Evolutionary conservation across 2,797 vertebrate genomes (phyloP).

Genomic region (Onychomys torridus): DNA sequence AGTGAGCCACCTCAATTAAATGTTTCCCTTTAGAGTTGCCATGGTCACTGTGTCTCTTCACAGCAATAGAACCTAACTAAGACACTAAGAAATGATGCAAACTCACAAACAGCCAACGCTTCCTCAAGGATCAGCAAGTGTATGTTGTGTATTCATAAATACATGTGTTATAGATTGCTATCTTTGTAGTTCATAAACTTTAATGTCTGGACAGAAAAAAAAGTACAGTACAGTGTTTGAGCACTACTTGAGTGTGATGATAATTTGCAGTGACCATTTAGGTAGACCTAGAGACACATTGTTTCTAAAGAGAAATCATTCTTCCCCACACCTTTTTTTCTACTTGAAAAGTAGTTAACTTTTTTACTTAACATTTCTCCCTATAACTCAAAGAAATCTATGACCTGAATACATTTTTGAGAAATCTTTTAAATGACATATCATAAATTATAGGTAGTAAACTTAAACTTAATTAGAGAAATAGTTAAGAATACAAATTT

Average conservation of each 20-base stretch:
- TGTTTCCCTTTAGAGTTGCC: not conserved
- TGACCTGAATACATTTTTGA: constrained; percentile 54
- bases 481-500: constrained; percentile 41
- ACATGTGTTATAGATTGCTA: constrained; percentile 48
- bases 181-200: constrained; percentile 68
- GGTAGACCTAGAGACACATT: constrained; percentile 42
- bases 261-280: constrained; percentile 52
- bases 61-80: not conserved
- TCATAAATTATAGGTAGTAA: constrained; percentile 31
- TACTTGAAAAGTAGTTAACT: not conserved
- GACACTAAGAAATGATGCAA: constrained; percentile 21
- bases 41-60: not conserved
- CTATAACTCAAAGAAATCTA: not conserved
- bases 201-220: constrained; percentile 58
- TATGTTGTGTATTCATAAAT: not conserved
- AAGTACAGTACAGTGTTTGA: constrained; percentile 2
- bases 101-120: constrained; percentile 46
- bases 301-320: constrained; percentile 32
- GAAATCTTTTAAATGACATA: constrained; percentile 61
- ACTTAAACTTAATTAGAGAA: constrained; percentile 62
- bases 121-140: not conserved
- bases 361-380: constrained; percentile 3
- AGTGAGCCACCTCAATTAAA: not conserved
- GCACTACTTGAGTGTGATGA: constrained; percentile 46
- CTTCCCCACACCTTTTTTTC: not conserved